These are phyloP conservation scores for Pelvicachromis taeniatus DNA, from an alignment of 2,113 vertebrate species.

Conservation along the genomic window DNA sequence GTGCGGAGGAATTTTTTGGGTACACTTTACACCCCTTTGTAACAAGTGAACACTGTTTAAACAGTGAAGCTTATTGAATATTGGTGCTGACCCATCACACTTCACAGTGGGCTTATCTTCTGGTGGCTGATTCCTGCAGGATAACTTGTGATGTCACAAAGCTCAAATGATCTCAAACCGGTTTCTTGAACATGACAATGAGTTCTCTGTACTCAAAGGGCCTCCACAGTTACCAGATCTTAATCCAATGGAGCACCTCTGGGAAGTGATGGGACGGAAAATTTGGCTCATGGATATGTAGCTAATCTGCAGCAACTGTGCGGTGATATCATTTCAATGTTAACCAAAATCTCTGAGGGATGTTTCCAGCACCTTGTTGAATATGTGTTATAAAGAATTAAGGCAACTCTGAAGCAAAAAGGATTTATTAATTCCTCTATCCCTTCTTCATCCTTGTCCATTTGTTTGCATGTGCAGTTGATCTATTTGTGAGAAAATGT, in stretches of 20 bases:
- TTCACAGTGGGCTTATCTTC: background rate
- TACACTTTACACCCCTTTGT: background rate
- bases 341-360: background rate
- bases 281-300: background rate
- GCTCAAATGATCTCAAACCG: background rate
- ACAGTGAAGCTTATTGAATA: background rate
- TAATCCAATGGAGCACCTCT: background rate
- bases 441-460: background rate
- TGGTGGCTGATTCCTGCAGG: background rate
- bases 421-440: background rate
- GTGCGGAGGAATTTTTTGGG: background rate
- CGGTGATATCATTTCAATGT: background rate
- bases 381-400: background rate
- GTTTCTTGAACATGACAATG: background rate
- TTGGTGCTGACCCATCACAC: background rate
- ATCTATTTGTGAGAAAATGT: background rate
- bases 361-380: background rate
- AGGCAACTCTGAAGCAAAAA: background rate
- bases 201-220: background rate
- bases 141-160: background rate
- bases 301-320: background rate
- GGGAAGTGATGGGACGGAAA: background rate
- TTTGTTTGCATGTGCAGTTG: background rate
- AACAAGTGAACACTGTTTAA: background rate
- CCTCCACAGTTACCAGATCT: background rate